phyloP scores from a whole-genome alignment of 1,140 invertebrate genomes.

The Tetramorium parvispinum region DNA sequence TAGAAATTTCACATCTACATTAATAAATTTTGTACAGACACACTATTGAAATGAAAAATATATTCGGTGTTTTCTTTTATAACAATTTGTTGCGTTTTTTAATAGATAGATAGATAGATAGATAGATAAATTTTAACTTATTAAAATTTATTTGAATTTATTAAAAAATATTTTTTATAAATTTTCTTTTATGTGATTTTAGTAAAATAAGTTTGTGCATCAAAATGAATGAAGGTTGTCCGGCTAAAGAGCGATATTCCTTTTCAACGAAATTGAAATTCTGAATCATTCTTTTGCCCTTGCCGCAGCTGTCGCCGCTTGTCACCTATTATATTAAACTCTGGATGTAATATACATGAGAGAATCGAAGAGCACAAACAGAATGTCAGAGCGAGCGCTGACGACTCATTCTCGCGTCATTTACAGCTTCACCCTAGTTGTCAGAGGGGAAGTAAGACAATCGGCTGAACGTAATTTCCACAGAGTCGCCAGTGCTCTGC shows the following conservation, averaged over 20 bases:
- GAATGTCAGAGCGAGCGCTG: conserved; percentile 20
- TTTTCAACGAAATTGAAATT: conserved; percentile 40
- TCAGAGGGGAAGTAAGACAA: conserved; percentile 36
- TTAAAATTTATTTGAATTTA: background rate
- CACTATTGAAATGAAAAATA: background rate
- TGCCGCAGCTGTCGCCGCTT: conserved; percentile 1
- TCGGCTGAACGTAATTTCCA: conserved; percentile 45
- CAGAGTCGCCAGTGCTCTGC: conserved; percentile 4
- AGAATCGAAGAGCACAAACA: conserved; percentile 44
- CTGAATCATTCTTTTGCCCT: background rate
- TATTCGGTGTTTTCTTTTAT: background rate
- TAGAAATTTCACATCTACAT: no score
- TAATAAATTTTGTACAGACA: background rate
- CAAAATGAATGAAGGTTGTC: conserved; percentile 19
- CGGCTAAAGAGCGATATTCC: conserved; percentile 3
- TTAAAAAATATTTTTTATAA: background rate
- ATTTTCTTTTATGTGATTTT: background rate
- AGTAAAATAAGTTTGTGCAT: background rate
- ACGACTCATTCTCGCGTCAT: conserved; percentile 32
- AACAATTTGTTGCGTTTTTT: background rate
- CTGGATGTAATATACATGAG: conserved; percentile 24
- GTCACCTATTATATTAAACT: conserved; percentile 11
- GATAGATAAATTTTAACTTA: background rate
- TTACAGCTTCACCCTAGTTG: conserved; percentile 18
- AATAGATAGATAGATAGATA: background rate